phyloP scores from a whole-genome alignment of 2,113 vertebrate species.

The Salvelinus alpinus region DNA sequence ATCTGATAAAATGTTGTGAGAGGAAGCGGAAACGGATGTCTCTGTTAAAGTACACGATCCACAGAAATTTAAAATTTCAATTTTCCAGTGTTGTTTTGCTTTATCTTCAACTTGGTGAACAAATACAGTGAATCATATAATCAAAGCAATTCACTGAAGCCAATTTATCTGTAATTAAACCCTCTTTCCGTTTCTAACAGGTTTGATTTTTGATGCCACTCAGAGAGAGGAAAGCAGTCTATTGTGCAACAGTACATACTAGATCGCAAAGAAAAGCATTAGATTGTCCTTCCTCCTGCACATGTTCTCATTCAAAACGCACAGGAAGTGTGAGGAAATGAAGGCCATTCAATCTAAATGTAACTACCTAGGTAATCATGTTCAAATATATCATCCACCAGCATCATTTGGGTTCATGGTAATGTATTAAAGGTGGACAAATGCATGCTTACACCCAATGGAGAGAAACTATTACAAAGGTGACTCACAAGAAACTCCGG shows the following conservation, averaged over 20 bases:
- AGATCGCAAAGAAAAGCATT: background rate
- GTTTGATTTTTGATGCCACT: background rate
- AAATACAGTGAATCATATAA: conserved; percentile 16
- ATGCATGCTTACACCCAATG: too few species aligned
- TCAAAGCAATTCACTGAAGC: conserved; percentile 11
- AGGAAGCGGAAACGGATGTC: background rate
- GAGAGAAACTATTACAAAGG: too few species aligned
- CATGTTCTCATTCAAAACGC: background rate
- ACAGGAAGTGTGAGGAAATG: background rate
- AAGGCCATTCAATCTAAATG: background rate
- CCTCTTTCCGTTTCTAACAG: conserved; percentile 5
- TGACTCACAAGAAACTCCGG: too few species aligned
- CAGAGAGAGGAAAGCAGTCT: conserved; percentile 6
- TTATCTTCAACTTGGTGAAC: background rate
- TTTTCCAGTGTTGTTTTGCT: background rate
- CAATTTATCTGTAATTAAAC: conserved; percentile 14
- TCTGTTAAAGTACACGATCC: background rate
- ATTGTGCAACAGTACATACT: background rate
- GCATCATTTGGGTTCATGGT: too few species aligned
- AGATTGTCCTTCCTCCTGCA: background rate
- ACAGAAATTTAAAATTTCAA: background rate
- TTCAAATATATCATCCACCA: too few species aligned
- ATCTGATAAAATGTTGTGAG: conserved; percentile 1
- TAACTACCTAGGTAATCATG: too few species aligned
- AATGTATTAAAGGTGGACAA: too few species aligned